These are phyloP conservation scores for Meta bourneti DNA, from an alignment of 2,888 invertebrate genomes.

Conservation along the genomic window DNA sequence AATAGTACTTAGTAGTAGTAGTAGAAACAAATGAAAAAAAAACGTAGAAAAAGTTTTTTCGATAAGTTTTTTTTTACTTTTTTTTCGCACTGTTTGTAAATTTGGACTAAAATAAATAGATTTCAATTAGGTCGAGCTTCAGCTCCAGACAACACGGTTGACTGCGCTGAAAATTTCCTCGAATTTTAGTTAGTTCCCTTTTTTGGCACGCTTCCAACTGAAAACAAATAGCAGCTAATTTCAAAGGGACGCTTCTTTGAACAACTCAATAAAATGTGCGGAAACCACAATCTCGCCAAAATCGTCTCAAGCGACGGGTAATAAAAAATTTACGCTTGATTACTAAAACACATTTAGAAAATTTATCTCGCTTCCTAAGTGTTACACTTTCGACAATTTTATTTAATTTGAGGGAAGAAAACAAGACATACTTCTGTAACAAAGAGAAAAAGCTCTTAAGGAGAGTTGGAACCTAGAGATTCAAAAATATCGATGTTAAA, in stretches of 20 bases:
- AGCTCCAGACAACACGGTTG: slow-evolving; percentile 24
- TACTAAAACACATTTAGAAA: not conserved
- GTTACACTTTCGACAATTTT: not conserved
- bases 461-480: too few relatives aligned
- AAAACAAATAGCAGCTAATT: slow-evolving; percentile 50
- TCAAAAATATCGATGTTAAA: too few relatives aligned
- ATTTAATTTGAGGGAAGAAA: not conserved
- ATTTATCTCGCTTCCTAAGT: not conserved
- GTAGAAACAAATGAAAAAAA: too few relatives aligned
- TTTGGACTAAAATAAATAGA: not conserved
- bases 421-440: too few relatives aligned
- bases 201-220: slow-evolving; percentile 16
- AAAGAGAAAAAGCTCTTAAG: too few relatives aligned
- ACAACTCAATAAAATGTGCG: slow-evolving; percentile 1
- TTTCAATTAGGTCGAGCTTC: not conserved
- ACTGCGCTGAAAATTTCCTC: slow-evolving; percentile 1
- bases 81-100: too few relatives aligned
- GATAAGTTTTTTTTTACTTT: too few relatives aligned
- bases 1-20: too few relatives aligned
- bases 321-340: not conserved
- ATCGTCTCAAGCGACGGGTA: not conserved
- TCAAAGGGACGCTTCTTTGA: slow-evolving; percentile 2
- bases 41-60: too few relatives aligned
- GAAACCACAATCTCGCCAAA: not conserved
- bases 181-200: not conserved